These are phyloP conservation scores for Rostratula benghalensis DNA, from an alignment of 2,113 vertebrate genomes.

Conservation along the genomic window DNA sequence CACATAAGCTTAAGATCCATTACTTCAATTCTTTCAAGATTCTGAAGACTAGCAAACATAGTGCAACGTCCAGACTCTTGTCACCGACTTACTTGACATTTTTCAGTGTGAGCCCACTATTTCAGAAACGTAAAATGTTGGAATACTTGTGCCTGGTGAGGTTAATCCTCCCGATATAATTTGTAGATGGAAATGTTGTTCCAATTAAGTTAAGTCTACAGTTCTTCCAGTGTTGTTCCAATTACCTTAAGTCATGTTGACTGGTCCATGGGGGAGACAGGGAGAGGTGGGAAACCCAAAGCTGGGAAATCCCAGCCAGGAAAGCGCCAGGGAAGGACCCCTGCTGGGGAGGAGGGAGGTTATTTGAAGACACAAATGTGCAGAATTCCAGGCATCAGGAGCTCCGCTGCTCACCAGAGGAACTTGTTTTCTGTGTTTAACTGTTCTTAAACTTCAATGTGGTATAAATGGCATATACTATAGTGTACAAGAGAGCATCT, in stretches of 20 bases:
- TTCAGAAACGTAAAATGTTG: neutral
- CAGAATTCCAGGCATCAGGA: neutral
- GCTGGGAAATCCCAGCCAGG: neutral
- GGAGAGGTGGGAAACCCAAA: neutral
- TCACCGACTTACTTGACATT: neutral
- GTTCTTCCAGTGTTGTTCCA: neutral
- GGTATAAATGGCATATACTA: slow-evolving; percentile 72
- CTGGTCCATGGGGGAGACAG: neutral
- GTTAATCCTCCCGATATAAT: neutral
- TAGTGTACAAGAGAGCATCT: slow-evolving; percentile 71
- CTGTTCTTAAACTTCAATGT: slow-evolving; percentile 62
- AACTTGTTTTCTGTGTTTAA: neutral
- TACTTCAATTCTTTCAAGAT: slow-evolving; percentile 5
- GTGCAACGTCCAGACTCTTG: neutral
- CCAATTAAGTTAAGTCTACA: neutral
- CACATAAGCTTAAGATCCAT: slow-evolving; percentile 60
- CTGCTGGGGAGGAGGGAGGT: neutral
- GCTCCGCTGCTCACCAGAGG: neutral
- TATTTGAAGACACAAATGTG: neutral
- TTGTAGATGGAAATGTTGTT: neutral
- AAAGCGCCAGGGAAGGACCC: neutral
- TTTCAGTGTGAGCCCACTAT: slow-evolving; percentile 28
- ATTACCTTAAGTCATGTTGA: neutral
- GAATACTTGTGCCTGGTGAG: neutral
- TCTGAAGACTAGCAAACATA: slow-evolving; percentile 40